Conservation (phyloP, 2,888 invertebrate species). For the Macrophya annulata region DNA sequence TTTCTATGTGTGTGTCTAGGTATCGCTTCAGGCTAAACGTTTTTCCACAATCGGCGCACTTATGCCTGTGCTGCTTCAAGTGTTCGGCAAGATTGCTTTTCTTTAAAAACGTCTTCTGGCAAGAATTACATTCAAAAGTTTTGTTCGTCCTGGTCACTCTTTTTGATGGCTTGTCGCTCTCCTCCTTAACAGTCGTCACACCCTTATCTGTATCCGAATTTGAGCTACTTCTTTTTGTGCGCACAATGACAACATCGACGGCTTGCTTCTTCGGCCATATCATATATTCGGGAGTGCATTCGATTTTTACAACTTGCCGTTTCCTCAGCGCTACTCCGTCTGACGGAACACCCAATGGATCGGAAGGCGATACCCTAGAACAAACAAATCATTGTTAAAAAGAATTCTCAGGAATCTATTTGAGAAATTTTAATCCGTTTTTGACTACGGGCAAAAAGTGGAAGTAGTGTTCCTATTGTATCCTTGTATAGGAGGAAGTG, state of each 20-base stretch:
- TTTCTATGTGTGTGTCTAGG: constrained; percentile 59
- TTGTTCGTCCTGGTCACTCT: constrained; percentile 15
- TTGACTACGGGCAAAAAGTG: not conserved
- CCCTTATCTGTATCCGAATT: not conserved
- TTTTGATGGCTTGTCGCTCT: not conserved
- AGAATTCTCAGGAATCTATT: not conserved
- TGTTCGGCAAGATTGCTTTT: constrained; percentile 62
- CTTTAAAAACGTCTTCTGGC: constrained; percentile 65
- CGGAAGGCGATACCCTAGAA: constrained; percentile 46
- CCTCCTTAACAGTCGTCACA: not conserved
- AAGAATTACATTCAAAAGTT: constrained; percentile 67
- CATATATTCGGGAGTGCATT: constrained; percentile 55
- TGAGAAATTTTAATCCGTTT: not conserved
- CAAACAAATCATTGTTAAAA: constrained; percentile 33
- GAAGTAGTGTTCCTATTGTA: not conserved
- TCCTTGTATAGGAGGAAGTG: not conserved
- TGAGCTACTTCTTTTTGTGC: not conserved
- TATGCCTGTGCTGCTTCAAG: constrained; percentile 60
- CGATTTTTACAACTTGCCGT: constrained; percentile 39
- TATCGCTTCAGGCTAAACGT: constrained; percentile 58
- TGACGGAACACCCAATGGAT: constrained; percentile 49
- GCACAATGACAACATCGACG: not conserved
- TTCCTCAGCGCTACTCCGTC: not conserved
- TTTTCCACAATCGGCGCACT: constrained; percentile 60
- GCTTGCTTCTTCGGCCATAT: constrained; percentile 53